Percentiles rank a stretch among this genome's conserved stretches.
phyloP scores from a whole-genome alignment of 2,888 invertebrate species.

The Athalia circularis region DNA sequence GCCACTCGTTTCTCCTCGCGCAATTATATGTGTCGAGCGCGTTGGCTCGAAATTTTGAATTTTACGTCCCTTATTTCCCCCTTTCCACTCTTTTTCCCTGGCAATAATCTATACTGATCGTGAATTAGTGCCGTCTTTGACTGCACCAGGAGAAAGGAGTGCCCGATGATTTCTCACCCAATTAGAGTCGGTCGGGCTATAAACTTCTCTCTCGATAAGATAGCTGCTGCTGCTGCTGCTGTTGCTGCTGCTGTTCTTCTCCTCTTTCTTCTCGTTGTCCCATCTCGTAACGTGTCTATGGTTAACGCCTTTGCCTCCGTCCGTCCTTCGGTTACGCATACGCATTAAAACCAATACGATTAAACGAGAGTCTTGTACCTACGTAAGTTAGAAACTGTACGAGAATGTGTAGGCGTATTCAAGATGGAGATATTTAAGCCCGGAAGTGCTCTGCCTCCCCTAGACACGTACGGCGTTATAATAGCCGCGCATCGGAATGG shows the following conservation, averaged over 20 bases:
- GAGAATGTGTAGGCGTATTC: background rate
- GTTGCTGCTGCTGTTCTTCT: conserved; percentile 1
- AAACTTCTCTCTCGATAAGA: conserved; percentile 72
- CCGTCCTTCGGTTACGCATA: background rate
- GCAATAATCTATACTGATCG: conserved; percentile 62
- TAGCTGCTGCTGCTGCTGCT: conserved; percentile 54
- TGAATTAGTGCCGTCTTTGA: conserved; percentile 68
- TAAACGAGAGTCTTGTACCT: background rate
- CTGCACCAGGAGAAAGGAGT: conserved; percentile 69
- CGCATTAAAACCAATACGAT: background rate
- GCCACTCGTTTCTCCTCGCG: no score
- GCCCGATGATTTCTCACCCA: conserved; percentile 73
- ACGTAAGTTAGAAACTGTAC: background rate
- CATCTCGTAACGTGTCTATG: conserved; percentile 42
- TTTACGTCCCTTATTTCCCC: background rate
- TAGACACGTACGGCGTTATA: conserved; percentile 9
- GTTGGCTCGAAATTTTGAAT: background rate
- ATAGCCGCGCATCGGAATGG: conserved; percentile 66
- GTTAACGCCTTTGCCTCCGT: conserved; percentile 35
- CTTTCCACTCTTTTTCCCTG: conserved; percentile 21
- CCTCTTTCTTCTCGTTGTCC: conserved; percentile 23
- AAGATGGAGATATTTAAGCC: conserved; percentile 4
- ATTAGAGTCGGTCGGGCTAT: conserved; percentile 73
- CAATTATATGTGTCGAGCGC: no score
- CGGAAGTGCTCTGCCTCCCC: conserved; percentile 37